Evolutionary conservation across 2,888 invertebrate genomes (phyloP).

Genomic region (Arge pagana): DNA sequence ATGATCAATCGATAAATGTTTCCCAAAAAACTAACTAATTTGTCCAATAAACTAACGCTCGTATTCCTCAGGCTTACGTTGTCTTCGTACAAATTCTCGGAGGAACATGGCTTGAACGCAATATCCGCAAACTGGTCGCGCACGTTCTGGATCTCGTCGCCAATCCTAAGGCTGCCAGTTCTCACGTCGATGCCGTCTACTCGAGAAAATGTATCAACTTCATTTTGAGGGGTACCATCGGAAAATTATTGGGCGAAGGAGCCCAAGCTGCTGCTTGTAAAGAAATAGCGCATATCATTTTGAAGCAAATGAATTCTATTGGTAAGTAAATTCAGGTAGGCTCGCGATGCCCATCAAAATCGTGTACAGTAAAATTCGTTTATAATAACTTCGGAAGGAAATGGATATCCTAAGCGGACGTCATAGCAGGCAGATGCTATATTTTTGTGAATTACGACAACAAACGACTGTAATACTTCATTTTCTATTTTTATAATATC

Average conservation of each 20-base stretch:
- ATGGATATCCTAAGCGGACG: neutral
- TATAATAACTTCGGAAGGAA: too few species aligned
- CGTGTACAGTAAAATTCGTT: too few species aligned
- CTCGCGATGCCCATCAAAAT: too few species aligned
- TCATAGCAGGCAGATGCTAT: neutral
- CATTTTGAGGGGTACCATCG: slow-evolving; percentile 87
- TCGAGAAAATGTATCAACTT: slow-evolving; percentile 97
- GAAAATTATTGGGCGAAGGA: slow-evolving; percentile 94
- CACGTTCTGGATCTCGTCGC: slow-evolving; percentile 93
- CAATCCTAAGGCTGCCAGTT: slow-evolving; percentile 93
- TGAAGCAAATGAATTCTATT: slow-evolving; percentile 94
- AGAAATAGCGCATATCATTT: slow-evolving; percentile 88
- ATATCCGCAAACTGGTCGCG: slow-evolving; percentile 81
- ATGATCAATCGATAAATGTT: neutral
- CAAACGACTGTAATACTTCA: too few species aligned
- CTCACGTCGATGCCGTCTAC: slow-evolving; percentile 97
- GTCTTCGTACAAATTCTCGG: slow-evolving; percentile 94
- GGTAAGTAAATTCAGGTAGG: slow-evolving; percentile 49
- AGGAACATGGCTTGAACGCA: slow-evolving; percentile 91
- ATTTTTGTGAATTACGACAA: too few species aligned
- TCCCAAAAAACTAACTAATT: slow-evolving; percentile 8
- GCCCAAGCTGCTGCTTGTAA: slow-evolving; percentile 95
- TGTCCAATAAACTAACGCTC: too few species aligned
- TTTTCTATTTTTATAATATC: too few species aligned
- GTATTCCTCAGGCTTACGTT: slow-evolving; percentile 84